Conservation (phyloP, 2,113 vertebrate genomes). For the Pollimyrus isidori region DNA sequence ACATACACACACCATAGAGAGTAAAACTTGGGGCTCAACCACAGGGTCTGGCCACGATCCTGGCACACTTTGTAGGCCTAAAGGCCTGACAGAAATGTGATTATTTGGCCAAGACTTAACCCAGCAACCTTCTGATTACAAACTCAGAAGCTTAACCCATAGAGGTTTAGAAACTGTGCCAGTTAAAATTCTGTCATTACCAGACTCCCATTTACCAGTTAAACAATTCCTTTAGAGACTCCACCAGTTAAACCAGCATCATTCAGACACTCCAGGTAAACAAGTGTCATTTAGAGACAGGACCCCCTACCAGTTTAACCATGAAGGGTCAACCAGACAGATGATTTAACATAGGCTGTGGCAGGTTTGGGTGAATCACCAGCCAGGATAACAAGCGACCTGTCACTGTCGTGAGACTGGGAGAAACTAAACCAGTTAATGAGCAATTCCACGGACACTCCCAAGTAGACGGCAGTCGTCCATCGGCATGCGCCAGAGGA, state of each 20-base stretch:
- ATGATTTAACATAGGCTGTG: neutral
- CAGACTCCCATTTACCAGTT: neutral
- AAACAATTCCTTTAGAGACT: neutral
- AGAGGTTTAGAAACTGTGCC: neutral
- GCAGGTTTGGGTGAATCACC: neutral
- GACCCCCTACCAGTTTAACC: neutral
- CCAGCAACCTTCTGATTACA: neutral
- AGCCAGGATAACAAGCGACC: neutral
- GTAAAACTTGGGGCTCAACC: neutral
- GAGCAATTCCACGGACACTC: neutral
- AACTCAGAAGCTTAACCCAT: neutral
- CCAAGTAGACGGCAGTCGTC: neutral
- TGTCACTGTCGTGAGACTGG: neutral
- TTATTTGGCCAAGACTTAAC: neutral
- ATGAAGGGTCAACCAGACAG: neutral
- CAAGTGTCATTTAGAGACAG: neutral
- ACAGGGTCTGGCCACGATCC: neutral
- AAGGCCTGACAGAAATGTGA: neutral
- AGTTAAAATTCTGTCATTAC: neutral
- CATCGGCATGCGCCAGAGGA: neutral
- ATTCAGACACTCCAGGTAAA: neutral
- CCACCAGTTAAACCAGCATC: neutral
- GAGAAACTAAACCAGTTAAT: neutral
- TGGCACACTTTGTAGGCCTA: neutral
- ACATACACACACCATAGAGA: neutral